phyloP scores from a whole-genome alignment of 1,140 invertebrate genomes.

The Anadara kagoshimensis region DNA sequence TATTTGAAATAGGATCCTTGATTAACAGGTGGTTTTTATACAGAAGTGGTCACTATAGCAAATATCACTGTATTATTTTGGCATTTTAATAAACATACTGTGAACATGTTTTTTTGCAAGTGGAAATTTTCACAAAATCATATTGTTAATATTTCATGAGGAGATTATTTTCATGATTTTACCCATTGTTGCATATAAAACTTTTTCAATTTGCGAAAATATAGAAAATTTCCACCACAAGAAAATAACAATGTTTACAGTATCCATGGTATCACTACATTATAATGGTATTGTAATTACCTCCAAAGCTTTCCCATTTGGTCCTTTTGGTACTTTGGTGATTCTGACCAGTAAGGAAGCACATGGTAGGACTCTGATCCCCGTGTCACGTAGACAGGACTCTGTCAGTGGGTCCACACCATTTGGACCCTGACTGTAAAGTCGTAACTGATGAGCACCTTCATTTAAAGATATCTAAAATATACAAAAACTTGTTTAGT shows the following conservation, averaged over 20 bases:
- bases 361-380: slow-evolving; percentile 64
- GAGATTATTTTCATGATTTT: too few species aligned
- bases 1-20: too few species aligned
- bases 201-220: too few species aligned
- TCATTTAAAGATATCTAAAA: slow-evolving; percentile 70
- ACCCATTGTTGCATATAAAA: neutral
- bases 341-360: slow-evolving; percentile 67
- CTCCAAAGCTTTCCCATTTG: slow-evolving; percentile 64
- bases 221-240: neutral
- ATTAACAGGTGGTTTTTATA: too few species aligned
- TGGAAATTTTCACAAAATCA: too few species aligned
- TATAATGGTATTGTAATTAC: slow-evolving; percentile 39
- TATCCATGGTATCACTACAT: neutral
- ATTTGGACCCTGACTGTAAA: slow-evolving; percentile 68
- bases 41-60: too few species aligned
- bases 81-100: too few species aligned
- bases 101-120: too few species aligned
- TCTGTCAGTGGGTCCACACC: slow-evolving; percentile 66
- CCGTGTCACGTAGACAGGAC: slow-evolving; percentile 54
- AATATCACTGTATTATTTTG: too few species aligned
- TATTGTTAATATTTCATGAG: too few species aligned
- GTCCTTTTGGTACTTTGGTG: slow-evolving; percentile 60
- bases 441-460: slow-evolving; percentile 69
- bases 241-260: neutral
- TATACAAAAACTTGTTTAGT: neutral